A percentile compares a stretch with the other conserved stretches of the same genome.
phyloP scores from a whole-genome alignment of 2,888 invertebrate species.

The Branchellion lobata region DNA sequence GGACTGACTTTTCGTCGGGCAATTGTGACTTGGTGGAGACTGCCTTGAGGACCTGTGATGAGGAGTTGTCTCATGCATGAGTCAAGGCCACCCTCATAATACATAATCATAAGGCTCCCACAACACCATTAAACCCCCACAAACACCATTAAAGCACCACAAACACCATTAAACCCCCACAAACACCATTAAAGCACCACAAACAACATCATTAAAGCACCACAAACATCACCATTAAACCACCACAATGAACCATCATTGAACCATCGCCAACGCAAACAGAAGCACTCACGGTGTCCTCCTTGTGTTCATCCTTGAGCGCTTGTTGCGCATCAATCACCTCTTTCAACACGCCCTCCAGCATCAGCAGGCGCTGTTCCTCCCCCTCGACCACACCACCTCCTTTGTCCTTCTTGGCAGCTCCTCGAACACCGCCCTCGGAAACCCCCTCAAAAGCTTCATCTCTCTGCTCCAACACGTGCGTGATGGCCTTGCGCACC shows the following conservation, averaged over 20 bases:
- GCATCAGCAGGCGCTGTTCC: conserved; percentile 73
- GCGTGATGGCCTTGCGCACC: neutral
- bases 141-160: neutral
- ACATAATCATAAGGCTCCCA: too few relatives aligned
- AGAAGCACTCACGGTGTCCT: conserved; percentile 64
- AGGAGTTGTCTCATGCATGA: too few relatives aligned
- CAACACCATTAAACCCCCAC: neutral
- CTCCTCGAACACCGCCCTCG: neutral
- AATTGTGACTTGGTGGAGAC: conserved; percentile 50
- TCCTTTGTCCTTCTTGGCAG: neutral
- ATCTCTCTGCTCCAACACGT: neutral
- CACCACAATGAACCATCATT: neutral
- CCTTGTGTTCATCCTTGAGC: conserved; percentile 72
- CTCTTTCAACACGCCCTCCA: conserved; percentile 88
- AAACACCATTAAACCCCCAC: neutral
- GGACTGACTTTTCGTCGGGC: conserved; percentile 66
- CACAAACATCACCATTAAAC: neutral
- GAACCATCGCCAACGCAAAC: neutral
- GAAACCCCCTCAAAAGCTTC: neutral
- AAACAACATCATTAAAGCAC: neutral
- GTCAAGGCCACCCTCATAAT: too few relatives aligned
- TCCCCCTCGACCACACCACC: conserved; percentile 53
- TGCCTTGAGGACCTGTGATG: neutral
- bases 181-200: neutral
- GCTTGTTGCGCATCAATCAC: conserved; percentile 89